These are phyloP conservation scores for Acrocyrtus sp. DNA, from an alignment of 2,888 invertebrate species.

Conservation along the genomic window DNA sequence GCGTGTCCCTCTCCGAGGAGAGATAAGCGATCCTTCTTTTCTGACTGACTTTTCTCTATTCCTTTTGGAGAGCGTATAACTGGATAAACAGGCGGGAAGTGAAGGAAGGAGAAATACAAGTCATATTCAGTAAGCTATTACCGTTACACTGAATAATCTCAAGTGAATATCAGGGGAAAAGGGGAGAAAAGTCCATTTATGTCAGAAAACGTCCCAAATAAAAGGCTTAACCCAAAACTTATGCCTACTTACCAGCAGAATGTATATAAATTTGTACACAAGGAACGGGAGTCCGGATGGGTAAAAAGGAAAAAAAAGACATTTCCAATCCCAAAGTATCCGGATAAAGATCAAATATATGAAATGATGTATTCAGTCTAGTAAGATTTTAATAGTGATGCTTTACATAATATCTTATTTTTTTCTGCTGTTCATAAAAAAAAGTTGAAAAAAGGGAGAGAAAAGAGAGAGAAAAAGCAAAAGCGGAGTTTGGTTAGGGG, in stretches of 20 bases:
- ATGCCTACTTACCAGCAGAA: conserved; percentile 16
- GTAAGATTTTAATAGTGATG: conserved; percentile 48
- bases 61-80: no score
- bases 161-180: conserved; percentile 40
- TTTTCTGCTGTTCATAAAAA: conserved; percentile 34
- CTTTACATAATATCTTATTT: conserved; percentile 46
- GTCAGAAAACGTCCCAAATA: conserved; percentile 47
- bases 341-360: conserved; percentile 53
- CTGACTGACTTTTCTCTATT: no score
- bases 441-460: conserved; percentile 29
- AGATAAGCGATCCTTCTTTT: no score
- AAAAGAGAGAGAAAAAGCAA: conserved; percentile 10
- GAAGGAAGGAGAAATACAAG: background rate
- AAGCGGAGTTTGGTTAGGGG: conserved; percentile 15
- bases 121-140: conserved; percentile 4
- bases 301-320: conserved; percentile 26
- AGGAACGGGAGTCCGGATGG: no score
- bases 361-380: conserved; percentile 47
- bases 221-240: conserved; percentile 48
- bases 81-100: no score
- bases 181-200: conserved; percentile 50
- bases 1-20: no score
- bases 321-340: conserved; percentile 49
- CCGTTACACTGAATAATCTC: conserved; percentile 38
- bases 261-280: background rate